Percentiles rank a stretch among this genome's conserved stretches.
phyloP scores from a whole-genome alignment of 2,797 vertebrate species.

The Emys orbicularis region DNA sequence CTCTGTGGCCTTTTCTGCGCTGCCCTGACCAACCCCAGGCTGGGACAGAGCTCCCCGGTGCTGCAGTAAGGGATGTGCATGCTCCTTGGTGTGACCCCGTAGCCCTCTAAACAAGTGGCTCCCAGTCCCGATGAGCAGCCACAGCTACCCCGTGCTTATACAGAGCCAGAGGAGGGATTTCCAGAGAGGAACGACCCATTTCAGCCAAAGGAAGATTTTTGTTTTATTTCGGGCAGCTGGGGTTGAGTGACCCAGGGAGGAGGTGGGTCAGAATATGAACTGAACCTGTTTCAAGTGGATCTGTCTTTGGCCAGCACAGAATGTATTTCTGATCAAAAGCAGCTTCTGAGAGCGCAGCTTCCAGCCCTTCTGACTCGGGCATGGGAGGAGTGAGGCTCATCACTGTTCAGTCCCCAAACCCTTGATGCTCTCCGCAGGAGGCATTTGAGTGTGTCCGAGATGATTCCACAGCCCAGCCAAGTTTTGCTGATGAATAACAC shows the following conservation, averaged over 20 bases:
- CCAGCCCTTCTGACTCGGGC: slow-evolving; percentile 34
- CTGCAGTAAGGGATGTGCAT: background rate
- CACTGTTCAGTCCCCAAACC: background rate
- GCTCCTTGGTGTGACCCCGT: background rate
- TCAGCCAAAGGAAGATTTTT: background rate
- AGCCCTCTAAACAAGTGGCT: background rate
- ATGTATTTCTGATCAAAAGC: slow-evolving; percentile 50
- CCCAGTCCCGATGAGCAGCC: background rate
- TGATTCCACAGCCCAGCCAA: slow-evolving; percentile 59
- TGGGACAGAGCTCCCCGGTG: background rate
- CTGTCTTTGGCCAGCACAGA: background rate
- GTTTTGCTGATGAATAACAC: slow-evolving; percentile 65
- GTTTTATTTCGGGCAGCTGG: background rate
- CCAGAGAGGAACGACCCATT: background rate
- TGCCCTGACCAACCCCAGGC: rapidly evolving
- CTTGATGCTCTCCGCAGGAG: slow-evolving; percentile 69
- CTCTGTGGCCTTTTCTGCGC: background rate
- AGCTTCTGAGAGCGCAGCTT: slow-evolving; percentile 19
- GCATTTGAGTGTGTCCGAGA: slow-evolving; percentile 40
- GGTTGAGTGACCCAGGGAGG: rapidly evolving
- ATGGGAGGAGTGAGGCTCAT: background rate
- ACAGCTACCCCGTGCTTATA: background rate
- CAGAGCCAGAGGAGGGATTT: rapidly evolving
- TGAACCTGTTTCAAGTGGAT: background rate
- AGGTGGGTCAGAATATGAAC: slow-evolving; percentile 12